Percentiles rank a stretch among this genome's conserved stretches.
Evolutionary conservation across 2,888 invertebrate genomes (phyloP).

Genomic region (Pteria penguin): DNA sequence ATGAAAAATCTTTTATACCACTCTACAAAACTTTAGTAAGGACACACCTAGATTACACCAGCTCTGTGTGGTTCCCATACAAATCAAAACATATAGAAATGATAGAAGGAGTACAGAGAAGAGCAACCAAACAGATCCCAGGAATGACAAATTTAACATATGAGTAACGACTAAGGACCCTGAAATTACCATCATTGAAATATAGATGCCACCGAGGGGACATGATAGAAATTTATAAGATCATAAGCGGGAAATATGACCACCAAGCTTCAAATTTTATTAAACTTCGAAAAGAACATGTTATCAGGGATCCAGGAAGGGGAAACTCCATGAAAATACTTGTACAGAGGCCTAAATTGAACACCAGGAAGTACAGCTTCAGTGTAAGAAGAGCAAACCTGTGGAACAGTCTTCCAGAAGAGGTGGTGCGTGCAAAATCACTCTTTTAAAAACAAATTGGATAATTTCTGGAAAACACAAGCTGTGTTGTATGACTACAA

Average conservation of each 20-base stretch:
- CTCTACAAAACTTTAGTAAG: constrained; percentile 28
- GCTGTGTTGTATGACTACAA: too few relatives aligned
- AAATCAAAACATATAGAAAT: constrained; percentile 20
- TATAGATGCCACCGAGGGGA: constrained; percentile 12
- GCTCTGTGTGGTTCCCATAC: constrained; percentile 17
- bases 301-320: background rate
- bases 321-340: background rate
- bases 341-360: background rate
- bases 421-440: background rate
- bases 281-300: background rate
- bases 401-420: background rate
- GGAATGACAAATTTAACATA: constrained; percentile 17
- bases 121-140: constrained; percentile 31
- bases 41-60: constrained; percentile 36
- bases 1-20: constrained; percentile 13
- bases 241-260: constrained; percentile 9
- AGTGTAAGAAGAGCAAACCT: background rate
- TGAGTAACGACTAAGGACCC: constrained; percentile 13
- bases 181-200: background rate
- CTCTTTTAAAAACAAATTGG: too few relatives aligned
- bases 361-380: background rate
- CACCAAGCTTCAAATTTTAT: background rate
- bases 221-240: constrained; percentile 32
- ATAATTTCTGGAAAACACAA: too few relatives aligned
- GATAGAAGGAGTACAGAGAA: constrained; percentile 28